Conservation (phyloP, 2,797 vertebrate species). For the Macropodus opercularis region DNA sequence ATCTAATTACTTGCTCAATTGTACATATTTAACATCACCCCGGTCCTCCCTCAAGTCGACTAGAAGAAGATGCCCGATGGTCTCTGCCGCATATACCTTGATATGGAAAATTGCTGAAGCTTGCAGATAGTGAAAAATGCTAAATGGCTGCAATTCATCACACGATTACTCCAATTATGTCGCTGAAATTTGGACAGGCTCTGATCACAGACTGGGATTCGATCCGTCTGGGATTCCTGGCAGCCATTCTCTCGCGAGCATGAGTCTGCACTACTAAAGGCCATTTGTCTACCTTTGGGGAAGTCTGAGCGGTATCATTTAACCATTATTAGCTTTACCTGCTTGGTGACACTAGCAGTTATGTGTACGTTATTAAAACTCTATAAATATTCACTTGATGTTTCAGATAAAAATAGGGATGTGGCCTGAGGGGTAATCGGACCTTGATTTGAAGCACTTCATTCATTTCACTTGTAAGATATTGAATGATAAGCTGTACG, state of each 20-base stretch:
- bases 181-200: slow-evolving; percentile 71
- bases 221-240: slow-evolving; percentile 70
- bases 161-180: slow-evolving; percentile 81
- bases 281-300: slow-evolving; percentile 69
- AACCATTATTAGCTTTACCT: slow-evolving; percentile 58
- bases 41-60: slow-evolving; percentile 59
- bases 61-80: slow-evolving; percentile 61
- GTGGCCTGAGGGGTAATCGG: slow-evolving; percentile 71
- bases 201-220: slow-evolving; percentile 69
- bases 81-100: slow-evolving; percentile 72
- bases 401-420: slow-evolving; percentile 71
- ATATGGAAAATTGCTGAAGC: slow-evolving; percentile 77
- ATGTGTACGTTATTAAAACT: slow-evolving; percentile 76
- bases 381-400: slow-evolving; percentile 78
- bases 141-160: slow-evolving; percentile 83
- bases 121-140: slow-evolving; percentile 69
- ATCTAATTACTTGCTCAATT: slow-evolving; percentile 83
- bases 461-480: slow-evolving; percentile 71
- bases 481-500: slow-evolving; percentile 68
- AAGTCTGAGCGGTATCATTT: slow-evolving; percentile 65
- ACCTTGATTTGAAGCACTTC: slow-evolving; percentile 73
- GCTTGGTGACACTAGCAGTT: slow-evolving; percentile 70
- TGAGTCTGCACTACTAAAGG: slow-evolving; percentile 27
- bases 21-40: slow-evolving; percentile 81
- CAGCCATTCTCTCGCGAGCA: slow-evolving; percentile 53